Conservation (phyloP, 1,140 invertebrate species). For the Neotoxoptera formosana region DNA sequence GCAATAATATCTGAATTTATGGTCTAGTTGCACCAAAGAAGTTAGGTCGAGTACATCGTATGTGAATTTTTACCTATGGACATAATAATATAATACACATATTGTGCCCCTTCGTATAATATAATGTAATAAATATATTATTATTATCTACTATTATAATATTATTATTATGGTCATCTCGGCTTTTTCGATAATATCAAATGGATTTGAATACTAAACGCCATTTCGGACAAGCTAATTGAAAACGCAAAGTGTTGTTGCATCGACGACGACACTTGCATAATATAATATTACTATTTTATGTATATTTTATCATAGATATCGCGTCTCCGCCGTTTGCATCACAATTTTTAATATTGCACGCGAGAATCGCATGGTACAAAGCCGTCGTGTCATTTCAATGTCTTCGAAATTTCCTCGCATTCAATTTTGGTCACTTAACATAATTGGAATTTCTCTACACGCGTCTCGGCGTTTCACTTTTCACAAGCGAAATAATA, state of each 20-base stretch:
- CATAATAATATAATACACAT: no score
- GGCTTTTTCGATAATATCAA: no score
- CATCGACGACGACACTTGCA: neutral
- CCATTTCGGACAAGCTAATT: neutral
- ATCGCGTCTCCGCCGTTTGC: neutral
- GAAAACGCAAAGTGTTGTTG: neutral
- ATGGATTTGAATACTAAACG: neutral
- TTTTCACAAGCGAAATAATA: neutral
- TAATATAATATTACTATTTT: neutral
- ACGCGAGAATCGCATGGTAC: neutral
- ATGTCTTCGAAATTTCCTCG: neutral
- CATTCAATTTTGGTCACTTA: constrained; percentile 1
- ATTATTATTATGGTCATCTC: no score
- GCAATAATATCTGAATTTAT: no score
- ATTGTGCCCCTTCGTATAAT: no score
- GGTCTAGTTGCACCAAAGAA: no score
- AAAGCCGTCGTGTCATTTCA: neutral
- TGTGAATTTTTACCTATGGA: no score
- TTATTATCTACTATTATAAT: no score
- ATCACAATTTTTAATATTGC: neutral
- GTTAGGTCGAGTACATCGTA: no score
- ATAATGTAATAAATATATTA: no score
- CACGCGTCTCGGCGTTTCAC: neutral
- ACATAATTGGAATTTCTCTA: constrained; percentile 5
- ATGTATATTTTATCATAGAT: neutral